Conservation (phyloP, 2,797 vertebrate genomes). For the Acrossocheilus fasciatus region DNA sequence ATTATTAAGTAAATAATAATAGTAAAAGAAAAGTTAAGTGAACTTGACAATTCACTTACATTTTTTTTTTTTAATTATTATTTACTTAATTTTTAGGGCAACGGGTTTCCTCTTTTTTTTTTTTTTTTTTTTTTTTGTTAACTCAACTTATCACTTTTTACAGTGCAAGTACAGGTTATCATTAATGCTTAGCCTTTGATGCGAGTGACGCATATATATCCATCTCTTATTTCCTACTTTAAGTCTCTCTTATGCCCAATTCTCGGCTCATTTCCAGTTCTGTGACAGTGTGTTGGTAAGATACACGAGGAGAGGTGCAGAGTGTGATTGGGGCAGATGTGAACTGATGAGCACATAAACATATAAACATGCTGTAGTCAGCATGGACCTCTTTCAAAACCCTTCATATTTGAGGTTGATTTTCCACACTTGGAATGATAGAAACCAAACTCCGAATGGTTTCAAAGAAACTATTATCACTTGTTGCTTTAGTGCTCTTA, state of each 20-base stretch:
- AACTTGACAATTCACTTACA: no score
- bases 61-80: no score
- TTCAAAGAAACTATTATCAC: constrained; percentile 34
- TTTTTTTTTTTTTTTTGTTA: no score
- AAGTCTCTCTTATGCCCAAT: constrained; percentile 75
- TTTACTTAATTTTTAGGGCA: no score
- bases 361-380: constrained; percentile 76
- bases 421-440: constrained; percentile 4
- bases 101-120: no score
- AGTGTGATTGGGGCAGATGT: constrained; percentile 71
- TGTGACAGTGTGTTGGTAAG: constrained; percentile 72
- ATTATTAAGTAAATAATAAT: no score
- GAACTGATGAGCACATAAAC: constrained; percentile 82
- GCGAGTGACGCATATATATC: neutral
- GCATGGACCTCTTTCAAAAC: constrained; percentile 32
- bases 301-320: constrained; percentile 76
- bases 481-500: constrained; percentile 30
- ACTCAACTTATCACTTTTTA: no score
- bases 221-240: neutral
- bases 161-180: no score
- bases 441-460: constrained; percentile 8
- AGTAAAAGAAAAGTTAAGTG: no score
- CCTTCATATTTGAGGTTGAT: constrained; percentile 7
- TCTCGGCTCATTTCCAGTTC: constrained; percentile 69
- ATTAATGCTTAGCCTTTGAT: no score